Evolutionary conservation across 1,140 invertebrate genomes (phyloP), one percentile per base, ranked within the genome.

Genomic region (Harpegnathos saltator): DNA sequence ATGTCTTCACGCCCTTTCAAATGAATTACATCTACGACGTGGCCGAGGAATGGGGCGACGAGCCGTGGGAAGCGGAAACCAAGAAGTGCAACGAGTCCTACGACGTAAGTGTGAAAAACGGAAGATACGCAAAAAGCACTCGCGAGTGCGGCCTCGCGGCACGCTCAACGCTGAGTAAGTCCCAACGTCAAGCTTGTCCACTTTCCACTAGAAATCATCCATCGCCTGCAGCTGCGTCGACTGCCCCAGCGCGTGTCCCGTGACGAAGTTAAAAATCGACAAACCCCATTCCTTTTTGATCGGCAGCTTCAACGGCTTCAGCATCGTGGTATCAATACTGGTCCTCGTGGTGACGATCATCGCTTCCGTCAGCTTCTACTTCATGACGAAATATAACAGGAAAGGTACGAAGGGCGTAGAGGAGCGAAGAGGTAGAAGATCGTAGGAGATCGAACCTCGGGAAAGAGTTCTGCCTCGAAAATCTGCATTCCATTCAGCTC

Each of bases 211-310:
- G 93, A 92, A 89, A 88, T 94, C 82, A 71, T 95, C 95, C 1
- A 93, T 94, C 12, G 93, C 96, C 0, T 98, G 98, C 90, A 96
- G 96, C 86, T 98, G 97, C 93, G 95, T 97, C 12, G 98, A 98
- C 89, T 98, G 98, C 92, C 89, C 93, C 0, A 89, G 86, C 0
- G 95, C 95, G 0, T 98, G 97, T 90, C 95, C 96, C 0, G 83
- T 95, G 3, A 54, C 26, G 0, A 17, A 89, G 38, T 66, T 91
- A 58, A 0, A 19, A 0, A 22, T 74, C 19, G 0, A 69, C 12
- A 11, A 1, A 82, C 0, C 0, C 58, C 0, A 11, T n/a, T n/a
- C 2, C n/a, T 90, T 90, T 19, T 59, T 52, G n/a, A 84, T 92
- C 33, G 68, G 88, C 17, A 61, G 65, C 5, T 26, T 85, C 17